Conservation (phyloP, 2,888 invertebrate species). For the Blera fallax region DNA sequence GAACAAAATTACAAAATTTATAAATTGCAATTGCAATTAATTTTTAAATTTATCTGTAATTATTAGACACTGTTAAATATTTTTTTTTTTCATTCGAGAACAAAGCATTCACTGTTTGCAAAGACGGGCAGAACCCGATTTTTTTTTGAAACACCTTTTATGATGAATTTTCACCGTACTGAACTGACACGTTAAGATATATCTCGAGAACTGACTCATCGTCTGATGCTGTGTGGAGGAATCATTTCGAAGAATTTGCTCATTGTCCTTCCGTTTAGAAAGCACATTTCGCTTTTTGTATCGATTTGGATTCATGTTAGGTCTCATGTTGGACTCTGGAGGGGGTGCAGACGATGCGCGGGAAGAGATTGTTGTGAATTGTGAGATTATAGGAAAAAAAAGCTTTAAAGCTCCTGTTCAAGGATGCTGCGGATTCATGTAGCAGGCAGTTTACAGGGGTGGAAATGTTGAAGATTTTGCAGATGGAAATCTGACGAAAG, state of each 20-base stretch:
- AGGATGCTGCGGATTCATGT: constrained; percentile 69
- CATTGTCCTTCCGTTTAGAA: constrained; percentile 44
- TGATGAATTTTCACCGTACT: constrained; percentile 39
- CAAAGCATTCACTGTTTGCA: not conserved
- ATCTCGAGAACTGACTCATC: constrained; percentile 70
- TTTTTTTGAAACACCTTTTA: constrained; percentile 23
- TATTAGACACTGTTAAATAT: not conserved
- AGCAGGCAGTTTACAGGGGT: constrained; percentile 8
- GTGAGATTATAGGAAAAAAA: constrained; percentile 57
- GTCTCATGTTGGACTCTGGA: not conserved
- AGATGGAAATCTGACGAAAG: constrained; percentile 67
- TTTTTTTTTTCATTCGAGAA: not conserved
- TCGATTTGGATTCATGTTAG: constrained; percentile 49
- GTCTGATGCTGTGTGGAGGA: constrained; percentile 66
- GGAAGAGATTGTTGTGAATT: constrained; percentile 38
- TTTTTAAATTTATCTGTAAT: not conserved
- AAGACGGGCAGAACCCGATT: constrained; percentile 36
- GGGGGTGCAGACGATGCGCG: not conserved
- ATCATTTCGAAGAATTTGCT: constrained; percentile 43
- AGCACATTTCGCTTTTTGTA: constrained; percentile 58
- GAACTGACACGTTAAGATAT: constrained; percentile 63
- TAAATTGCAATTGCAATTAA: not conserved
- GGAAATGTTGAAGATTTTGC: constrained; percentile 58
- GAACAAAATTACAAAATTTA: not conserved
- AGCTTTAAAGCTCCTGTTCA: constrained; percentile 33